These are phyloP conservation scores for Epiblema foenella DNA, from an alignment of 2,888 invertebrate species.

Conservation along the genomic window DNA sequence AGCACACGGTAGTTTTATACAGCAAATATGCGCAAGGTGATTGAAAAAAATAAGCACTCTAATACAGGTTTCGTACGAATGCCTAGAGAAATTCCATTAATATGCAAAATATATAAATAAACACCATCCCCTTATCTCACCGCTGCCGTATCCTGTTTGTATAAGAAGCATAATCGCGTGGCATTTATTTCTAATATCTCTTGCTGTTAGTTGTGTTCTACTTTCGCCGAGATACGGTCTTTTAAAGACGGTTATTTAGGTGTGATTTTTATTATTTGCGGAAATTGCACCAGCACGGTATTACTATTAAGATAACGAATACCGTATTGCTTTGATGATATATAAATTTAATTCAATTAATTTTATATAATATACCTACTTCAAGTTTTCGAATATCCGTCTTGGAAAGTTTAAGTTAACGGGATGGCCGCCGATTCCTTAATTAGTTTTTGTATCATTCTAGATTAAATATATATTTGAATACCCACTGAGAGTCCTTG, in stretches of 20 bases:
- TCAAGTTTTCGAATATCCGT: conserved; percentile 18
- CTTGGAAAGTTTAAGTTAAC: not conserved
- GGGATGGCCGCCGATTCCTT: not conserved
- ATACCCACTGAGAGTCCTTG: not conserved
- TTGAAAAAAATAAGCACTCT: conserved; percentile 1
- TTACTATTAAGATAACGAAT: conserved; percentile 35
- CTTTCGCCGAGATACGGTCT: conserved; percentile 29
- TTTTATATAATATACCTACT: not conserved
- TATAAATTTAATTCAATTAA: not conserved
- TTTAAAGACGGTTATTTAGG: conserved; percentile 30
- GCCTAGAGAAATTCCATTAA: conserved; percentile 53
- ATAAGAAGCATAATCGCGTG: conserved; percentile 29
- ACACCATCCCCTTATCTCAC: conserved; percentile 16
- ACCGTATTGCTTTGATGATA: conserved; percentile 23
- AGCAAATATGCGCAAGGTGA: not conserved
- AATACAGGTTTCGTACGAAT: conserved; percentile 50
- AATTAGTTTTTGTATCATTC: not conserved
- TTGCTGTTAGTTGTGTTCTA: conserved; percentile 7
- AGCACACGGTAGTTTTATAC: not conserved
- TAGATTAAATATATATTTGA: not conserved
- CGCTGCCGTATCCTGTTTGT: conserved; percentile 18
- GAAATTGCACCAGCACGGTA: conserved; percentile 30
- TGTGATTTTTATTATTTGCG: conserved; percentile 39
- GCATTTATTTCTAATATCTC: not conserved
- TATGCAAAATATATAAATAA: conserved; percentile 52